Evolutionary conservation across 2,888 invertebrate species (phyloP).

Genomic region (Cataglyphis altisquamis): DNA sequence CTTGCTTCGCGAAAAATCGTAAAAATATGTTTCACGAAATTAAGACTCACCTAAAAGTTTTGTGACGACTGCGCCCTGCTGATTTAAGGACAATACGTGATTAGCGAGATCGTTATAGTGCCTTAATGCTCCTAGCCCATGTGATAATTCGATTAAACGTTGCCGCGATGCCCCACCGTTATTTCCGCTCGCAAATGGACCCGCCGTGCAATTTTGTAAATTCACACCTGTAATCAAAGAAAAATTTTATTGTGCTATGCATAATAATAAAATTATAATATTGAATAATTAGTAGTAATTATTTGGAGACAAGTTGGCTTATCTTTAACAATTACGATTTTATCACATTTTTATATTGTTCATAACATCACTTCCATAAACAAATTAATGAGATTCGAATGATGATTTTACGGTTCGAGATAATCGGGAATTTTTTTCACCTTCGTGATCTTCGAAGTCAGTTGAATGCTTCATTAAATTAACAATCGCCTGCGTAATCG

Average conservation of each 20-base stretch:
- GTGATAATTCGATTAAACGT: constrained; percentile 92
- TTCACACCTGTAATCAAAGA: constrained; percentile 78
- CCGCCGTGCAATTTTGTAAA: constrained; percentile 81
- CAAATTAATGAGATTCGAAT: constrained; percentile 8
- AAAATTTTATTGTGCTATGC: neutral
- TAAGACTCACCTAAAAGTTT: constrained; percentile 93
- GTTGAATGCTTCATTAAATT: constrained; percentile 54
- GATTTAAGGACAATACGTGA: constrained; percentile 93
- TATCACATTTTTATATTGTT: constrained; percentile 5
- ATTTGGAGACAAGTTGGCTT: neutral
- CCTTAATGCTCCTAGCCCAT: constrained; percentile 91
- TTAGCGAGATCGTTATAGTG: constrained; percentile 95
- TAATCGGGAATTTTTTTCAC: constrained; percentile 30
- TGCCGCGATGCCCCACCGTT: constrained; percentile 89
- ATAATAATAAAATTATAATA: constrained; percentile 3
- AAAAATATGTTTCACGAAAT: neutral
- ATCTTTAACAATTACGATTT: neutral
- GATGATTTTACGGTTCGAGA: constrained; percentile 30
- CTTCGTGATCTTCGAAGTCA: neutral
- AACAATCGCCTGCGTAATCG: constrained; percentile 56
- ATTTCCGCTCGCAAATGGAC: constrained; percentile 81
- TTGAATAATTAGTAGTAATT: neutral
- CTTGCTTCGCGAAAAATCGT: neutral
- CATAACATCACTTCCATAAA: neutral
- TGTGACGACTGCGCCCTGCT: constrained; percentile 95